phyloP scores from a whole-genome alignment of 2,113 vertebrate species.

The Nesogale talazaci region DNA sequence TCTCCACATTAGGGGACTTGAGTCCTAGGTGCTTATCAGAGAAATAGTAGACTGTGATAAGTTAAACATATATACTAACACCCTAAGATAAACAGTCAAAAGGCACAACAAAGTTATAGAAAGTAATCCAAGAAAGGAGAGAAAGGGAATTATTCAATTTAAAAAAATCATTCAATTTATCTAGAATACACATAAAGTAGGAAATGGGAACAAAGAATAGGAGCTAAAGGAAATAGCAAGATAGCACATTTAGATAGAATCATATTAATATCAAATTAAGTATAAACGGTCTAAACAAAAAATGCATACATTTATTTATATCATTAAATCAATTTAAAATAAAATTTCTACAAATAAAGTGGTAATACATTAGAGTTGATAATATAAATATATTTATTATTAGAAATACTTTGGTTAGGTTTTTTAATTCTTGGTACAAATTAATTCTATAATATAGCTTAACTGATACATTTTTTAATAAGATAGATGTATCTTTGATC shows the following conservation, averaged over 20 bases:
- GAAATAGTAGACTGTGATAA: background rate
- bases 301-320: background rate
- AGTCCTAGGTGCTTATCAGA: no score
- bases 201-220: background rate
- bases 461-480: no score
- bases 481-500: background rate
- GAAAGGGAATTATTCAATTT: no score
- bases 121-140: background rate
- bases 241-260: no score
- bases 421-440: background rate
- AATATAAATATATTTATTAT: background rate
- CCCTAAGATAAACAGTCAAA: background rate
- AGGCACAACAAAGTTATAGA: background rate
- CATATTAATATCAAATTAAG: no score
- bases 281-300: no score
- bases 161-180: no score
- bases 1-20: no score
- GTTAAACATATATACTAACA: no score
- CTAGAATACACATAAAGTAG: background rate
- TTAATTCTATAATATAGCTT: background rate
- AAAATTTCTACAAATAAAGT: background rate
- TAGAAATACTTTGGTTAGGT: background rate
- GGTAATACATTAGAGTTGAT: background rate
- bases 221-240: background rate
- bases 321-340: background rate